These are phyloP conservation scores for Eristalis intricaria DNA, from an alignment of 2,888 invertebrate genomes.

Conservation along the genomic window DNA sequence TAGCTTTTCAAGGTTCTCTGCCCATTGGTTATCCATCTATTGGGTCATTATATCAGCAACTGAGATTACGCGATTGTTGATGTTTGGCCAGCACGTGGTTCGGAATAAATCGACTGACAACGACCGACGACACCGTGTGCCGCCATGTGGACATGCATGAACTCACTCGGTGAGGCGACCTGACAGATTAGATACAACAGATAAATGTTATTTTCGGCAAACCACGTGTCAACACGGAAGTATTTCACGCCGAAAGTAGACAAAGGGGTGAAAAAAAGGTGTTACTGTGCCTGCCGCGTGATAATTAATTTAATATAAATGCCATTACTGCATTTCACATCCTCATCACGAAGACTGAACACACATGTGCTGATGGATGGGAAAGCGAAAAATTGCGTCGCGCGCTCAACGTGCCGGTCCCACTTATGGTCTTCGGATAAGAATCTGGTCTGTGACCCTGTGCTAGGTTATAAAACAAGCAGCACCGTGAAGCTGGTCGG, in stretches of 20 bases:
- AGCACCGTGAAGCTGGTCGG: constrained; percentile 2
- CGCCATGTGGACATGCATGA: constrained; percentile 17
- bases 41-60: constrained; percentile 21
- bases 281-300: constrained; percentile 1
- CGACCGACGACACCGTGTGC: no score
- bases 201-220: background rate
- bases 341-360: constrained; percentile 10
- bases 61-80: background rate
- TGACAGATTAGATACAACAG: background rate
- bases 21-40: constrained; percentile 25
- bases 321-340: constrained; percentile 6
- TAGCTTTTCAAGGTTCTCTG: constrained; percentile 36
- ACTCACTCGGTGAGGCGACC: background rate
- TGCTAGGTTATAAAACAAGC: constrained; percentile 15
- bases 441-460: constrained; percentile 43
- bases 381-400: constrained; percentile 16
- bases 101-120: background rate
- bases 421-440: background rate
- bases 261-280: background rate
- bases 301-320: constrained; percentile 44
- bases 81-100: constrained; percentile 5
- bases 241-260: background rate
- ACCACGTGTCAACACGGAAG: constrained; percentile 37
- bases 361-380: background rate
- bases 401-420: constrained; percentile 37